Conservation (phyloP, 2,888 invertebrate genomes). For the Drosophila barbarae region DNA sequence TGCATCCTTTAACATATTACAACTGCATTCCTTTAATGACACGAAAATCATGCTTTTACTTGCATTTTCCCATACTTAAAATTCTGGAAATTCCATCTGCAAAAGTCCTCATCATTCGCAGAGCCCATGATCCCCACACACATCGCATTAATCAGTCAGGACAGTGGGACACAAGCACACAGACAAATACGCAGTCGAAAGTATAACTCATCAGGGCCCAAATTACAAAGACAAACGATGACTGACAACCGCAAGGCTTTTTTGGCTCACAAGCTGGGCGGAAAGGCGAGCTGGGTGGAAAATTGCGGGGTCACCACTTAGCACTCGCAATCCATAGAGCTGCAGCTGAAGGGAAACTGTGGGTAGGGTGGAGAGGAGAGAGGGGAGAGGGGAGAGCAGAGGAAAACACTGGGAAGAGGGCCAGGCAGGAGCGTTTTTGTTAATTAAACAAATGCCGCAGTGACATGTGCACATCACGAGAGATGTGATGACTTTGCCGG, state of each 20-base stretch:
- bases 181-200: slow-evolving; percentile 47
- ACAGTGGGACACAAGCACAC: slow-evolving; percentile 20
- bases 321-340: slow-evolving; percentile 61
- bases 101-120: slow-evolving; percentile 14
- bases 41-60: not conserved
- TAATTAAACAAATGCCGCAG: slow-evolving; percentile 75
- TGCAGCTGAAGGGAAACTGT: slow-evolving; percentile 11
- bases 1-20: not conserved
- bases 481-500: slow-evolving; percentile 67
- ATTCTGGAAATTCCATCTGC: slow-evolving; percentile 32
- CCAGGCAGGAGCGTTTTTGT: slow-evolving; percentile 58
- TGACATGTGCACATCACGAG: slow-evolving; percentile 71
- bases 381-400: too few species aligned
- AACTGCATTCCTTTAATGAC: not conserved
- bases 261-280: slow-evolving; percentile 11
- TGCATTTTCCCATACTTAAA: slow-evolving; percentile 1
- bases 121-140: slow-evolving; percentile 53
- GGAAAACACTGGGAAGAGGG: too few species aligned
- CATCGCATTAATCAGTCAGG: slow-evolving; percentile 62
- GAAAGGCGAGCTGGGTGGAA: slow-evolving; percentile 6
- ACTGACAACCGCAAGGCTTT: slow-evolving; percentile 60
- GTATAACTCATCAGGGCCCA: slow-evolving; percentile 73
- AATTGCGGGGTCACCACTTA: slow-evolving; percentile 54
- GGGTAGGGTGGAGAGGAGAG: not conserved
- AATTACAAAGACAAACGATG: slow-evolving; percentile 74